Base-by-base conservation (phyloP, 2,888 invertebrate genomes). In the Itoplectis maculator region DNA sequence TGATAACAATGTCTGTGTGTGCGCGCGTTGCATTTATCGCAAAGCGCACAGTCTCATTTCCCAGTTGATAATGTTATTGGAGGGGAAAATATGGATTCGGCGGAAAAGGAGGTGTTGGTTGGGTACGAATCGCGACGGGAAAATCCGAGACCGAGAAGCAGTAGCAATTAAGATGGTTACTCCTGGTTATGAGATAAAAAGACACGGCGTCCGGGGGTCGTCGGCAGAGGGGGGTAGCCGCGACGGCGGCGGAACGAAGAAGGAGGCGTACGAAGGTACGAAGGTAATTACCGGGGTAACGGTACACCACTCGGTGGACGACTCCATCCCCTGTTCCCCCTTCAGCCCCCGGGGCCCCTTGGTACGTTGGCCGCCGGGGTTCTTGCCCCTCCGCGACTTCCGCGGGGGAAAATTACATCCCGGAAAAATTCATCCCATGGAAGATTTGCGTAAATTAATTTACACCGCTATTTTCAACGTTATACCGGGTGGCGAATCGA, bases 391-490 rank as follows among this genome's bases (percentile, higher is more conserved):
- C 49, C 66, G 82, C 86, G 79, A 86, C 88, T 90, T 87, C 88
- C 88, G 85, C 83, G 82, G 82, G 79, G 85, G n/a, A n/a, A 88
- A 91, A 91, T 91, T 90, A 89, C 87, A 76, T 87, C 85, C 84
- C 77, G 86, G 86, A 91, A 90, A 91, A 90, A 88, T 90, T 89
- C 89, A 89, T 88, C 85, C 86, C 86, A 87, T 85, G 85, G 86
- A 89, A 88, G 89, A 91, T 91, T 90, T 89, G 88, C 88, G 89
- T 90, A 90, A 90, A 90, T 91, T 90, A 91, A 90, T 91, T 89
- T 89, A 87, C 90, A 84, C 83, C 84, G 72, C 82, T 80, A 63
- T 84, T 87, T n/a, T 77, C 69, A 82, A 65, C 78, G 76, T 81
- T 79, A 79, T 61, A 79, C 63, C 61, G 13, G 59, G 66, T 75